Evolutionary conservation across 2,888 invertebrate genomes (phyloP), one percentile per base, ranked within the genome.

Genomic region (Plutella xylostella): DNA sequence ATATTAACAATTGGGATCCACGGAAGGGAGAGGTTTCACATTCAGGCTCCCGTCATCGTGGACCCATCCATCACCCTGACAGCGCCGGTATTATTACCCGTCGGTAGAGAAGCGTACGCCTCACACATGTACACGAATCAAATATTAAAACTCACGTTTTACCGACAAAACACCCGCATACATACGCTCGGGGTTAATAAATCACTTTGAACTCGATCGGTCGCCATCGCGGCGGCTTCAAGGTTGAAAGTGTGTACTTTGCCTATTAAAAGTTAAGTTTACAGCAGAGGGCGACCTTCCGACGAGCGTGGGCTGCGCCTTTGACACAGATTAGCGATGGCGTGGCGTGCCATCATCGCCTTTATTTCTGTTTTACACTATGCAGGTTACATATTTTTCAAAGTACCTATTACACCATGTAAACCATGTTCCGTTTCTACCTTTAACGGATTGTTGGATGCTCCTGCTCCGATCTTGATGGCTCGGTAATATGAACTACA

Each of bases 331-430:
- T 80, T 63, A 63, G 63, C 15, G 25, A 64, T 69, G 72, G 72
- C n/a, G n/a, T n/a, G 67, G 61, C 63, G 71, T 62, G 60, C 56
- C 59, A 57, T 61, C 55, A 60, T 58, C 62, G 12, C 11, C 60
- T 72, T 71, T 75, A 79, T 78, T 76, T 79, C 66, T 72, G 79
- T 72, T n/a, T n/a, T n/a, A n/a, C n/a, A n/a, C n/a, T n/a, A n/a
- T n/a, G n/a, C n/a, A n/a, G n/a, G n/a, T n/a, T n/a, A n/a, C n/a
- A n/a, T n/a, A n/a, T n/a, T n/a, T n/a, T n/a, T n/a, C n/a, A n/a
- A n/a, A n/a, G n/a, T n/a, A n/a, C n/a, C n/a, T n/a, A n/a, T n/a
- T n/a, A n/a, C n/a, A n/a, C n/a, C n/a, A n/a, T n/a, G n/a, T n/a
- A n/a, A n/a, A n/a, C n/a, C n/a, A n/a, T n/a, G n/a, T n/a, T n/a